Evolutionary conservation across 2,888 invertebrate species (phyloP).

Genomic region (Caenorhabditis sp.): DNA sequence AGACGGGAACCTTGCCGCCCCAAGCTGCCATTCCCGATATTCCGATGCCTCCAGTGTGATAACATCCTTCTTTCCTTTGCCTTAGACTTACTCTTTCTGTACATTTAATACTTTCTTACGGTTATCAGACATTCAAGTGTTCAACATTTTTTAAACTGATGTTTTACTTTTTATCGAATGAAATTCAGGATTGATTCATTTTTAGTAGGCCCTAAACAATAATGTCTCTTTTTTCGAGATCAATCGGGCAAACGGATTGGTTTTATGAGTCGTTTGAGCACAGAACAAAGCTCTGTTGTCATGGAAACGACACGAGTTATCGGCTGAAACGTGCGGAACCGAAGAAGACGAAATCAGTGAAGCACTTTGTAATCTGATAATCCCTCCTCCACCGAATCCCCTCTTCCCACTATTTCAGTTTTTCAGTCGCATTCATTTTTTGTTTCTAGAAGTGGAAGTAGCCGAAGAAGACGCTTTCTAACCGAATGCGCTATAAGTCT

Average conservation of each 20-base stretch:
- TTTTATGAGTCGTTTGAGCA: slow-evolving; percentile 4
- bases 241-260: too few species aligned
- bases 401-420: neutral
- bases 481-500: too few species aligned
- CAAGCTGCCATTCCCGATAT: slow-evolving; percentile 60
- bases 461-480: too few species aligned
- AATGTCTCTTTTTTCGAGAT: too few species aligned
- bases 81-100: slow-evolving; percentile 23
- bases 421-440: neutral
- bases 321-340: slow-evolving; percentile 35
- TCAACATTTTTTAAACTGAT: slow-evolving; percentile 11
- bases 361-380: slow-evolving; percentile 33
- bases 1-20: slow-evolving; percentile 58
- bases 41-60: slow-evolving; percentile 53
- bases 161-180: slow-evolving; percentile 24
- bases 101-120: slow-evolving; percentile 31
- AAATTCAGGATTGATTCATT: too few species aligned
- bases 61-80: too few species aligned
- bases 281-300: slow-evolving; percentile 17
- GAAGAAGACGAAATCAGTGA: slow-evolving; percentile 16
- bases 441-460: too few species aligned
- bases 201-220: too few species aligned
- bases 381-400: slow-evolving; percentile 7
- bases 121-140: slow-evolving; percentile 14
- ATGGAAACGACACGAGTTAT: slow-evolving; percentile 36